Evolutionary conservation across 1,140 invertebrate genomes (phyloP), one percentile per base, ranked within the genome.

Genomic region (Pemphigus obesinymphae): DNA sequence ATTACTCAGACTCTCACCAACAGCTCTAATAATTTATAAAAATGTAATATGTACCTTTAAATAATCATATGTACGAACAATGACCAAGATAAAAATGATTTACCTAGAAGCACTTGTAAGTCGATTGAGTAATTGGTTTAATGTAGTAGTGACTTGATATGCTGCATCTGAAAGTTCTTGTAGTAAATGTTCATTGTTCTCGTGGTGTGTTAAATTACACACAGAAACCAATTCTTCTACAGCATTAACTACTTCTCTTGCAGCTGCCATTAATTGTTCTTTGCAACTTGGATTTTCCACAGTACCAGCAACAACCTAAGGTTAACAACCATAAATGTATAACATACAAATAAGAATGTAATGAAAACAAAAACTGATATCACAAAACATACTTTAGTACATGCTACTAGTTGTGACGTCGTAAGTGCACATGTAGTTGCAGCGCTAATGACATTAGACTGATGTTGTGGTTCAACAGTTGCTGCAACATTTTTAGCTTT

Each of bases 351-450:
- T 8, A 15, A 40, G 4, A 45, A 34, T 80, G 66, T 53, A 61
- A 48, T 8, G 82, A 73, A 26, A 45, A 75, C 10, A 29, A 75
- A 83, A 81, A 31, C 50, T 45, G 26, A 20, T 55, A 82, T 61
- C 0, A 23, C 3, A 8, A 1, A 13, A 84, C 83, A 85, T 87
- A 93, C 93, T 89, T 99, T 99, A 15, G 98, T 95, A 86, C 97
- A 99, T 0, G 98, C 97, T 0, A 99, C 97, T 1, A 99, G 89
- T 86, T 99, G 98, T 43, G 96, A 98, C 0, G 98, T 99, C 1
- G 97, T 96, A 37, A 99, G 88, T 0, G 98, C 98, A 88, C 97
- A 98, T 87, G 99, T 93, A 0, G 97, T 98, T 0, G 98, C 98
- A 0, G 96, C 94, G 13, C 93, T 93, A 84, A 99, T 99, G 3